phyloP scores from a whole-genome alignment of 2,113 vertebrate species.

The Hyaena hyaena region DNA sequence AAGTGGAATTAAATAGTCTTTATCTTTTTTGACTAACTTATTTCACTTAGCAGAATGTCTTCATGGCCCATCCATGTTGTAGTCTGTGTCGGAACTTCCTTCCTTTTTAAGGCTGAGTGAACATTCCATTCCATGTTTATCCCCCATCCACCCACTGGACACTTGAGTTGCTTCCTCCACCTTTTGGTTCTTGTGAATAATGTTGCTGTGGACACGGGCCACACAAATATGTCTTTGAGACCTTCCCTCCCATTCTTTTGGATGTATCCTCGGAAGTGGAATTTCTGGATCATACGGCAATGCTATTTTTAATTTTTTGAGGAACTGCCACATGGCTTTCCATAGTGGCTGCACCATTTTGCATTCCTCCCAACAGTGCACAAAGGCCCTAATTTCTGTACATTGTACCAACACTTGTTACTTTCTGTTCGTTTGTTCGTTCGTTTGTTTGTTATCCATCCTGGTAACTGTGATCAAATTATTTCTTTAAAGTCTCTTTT shows the following conservation, averaged over 20 bases:
- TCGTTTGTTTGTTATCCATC: not conserved
- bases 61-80: not conserved
- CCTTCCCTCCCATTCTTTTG: not conserved
- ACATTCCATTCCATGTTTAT: not conserved
- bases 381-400: not conserved
- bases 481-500: constrained; percentile 75
- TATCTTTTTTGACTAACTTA: not conserved
- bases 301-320: not conserved
- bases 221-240: not conserved
- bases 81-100: not conserved
- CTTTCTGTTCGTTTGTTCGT: not conserved
- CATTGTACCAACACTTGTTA: not conserved
- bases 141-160: not conserved
- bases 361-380: not conserved
- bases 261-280: not conserved
- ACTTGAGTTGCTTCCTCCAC: not conserved
- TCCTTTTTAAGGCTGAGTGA: not conserved
- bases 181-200: not conserved
- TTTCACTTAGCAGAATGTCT: not conserved
- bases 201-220: not conserved
- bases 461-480: not conserved
- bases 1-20: not conserved
- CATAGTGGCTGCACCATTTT: not conserved
- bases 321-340: not conserved
- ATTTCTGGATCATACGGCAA: not conserved